These are phyloP conservation scores for Cataglyphis hispanica DNA, from an alignment of 1,140 invertebrate species.

Conservation along the genomic window DNA sequence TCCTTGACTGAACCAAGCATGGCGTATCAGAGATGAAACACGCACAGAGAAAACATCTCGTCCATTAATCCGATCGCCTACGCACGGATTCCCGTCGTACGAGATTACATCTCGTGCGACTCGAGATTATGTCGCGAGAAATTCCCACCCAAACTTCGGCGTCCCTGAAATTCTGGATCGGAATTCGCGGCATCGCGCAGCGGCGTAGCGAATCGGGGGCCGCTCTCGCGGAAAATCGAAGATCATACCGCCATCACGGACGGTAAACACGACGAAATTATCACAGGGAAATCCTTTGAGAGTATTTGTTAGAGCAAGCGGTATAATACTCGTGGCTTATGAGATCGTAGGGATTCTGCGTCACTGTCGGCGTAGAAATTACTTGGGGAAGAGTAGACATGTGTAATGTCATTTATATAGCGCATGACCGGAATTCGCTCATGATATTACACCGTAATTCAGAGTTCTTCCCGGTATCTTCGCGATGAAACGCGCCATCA, in stretches of 20 bases:
- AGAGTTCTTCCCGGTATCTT: neutral
- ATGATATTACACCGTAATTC: slow-evolving; percentile 6
- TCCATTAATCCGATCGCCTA: slow-evolving; percentile 69
- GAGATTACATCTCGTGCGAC: slow-evolving; percentile 63
- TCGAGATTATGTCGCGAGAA: slow-evolving; percentile 69
- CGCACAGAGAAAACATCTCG: slow-evolving; percentile 59
- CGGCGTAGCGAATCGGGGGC: slow-evolving; percentile 52
- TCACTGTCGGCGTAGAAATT: slow-evolving; percentile 47
- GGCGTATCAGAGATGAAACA: slow-evolving; percentile 43
- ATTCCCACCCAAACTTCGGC: slow-evolving; percentile 59
- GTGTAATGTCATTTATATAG: slow-evolving; percentile 29
- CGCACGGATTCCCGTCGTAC: slow-evolving; percentile 28
- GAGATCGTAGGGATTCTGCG: slow-evolving; percentile 43
- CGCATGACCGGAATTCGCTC: slow-evolving; percentile 37
- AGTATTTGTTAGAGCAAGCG: slow-evolving; percentile 30
- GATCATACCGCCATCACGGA: neutral
- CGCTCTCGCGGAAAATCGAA: slow-evolving; percentile 27
- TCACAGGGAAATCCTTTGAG: neutral
- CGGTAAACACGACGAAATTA: slow-evolving; percentile 36
- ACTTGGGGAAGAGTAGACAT: slow-evolving; percentile 10
- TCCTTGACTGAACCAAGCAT: slow-evolving; percentile 9
- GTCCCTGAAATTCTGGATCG: slow-evolving; percentile 70
- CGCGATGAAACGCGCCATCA: neutral
- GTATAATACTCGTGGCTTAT: neutral
- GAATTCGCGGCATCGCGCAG: slow-evolving; percentile 63